Percentiles rank a stretch among this genome's conserved stretches.
Evolutionary conservation across 2,797 vertebrate species (phyloP).

Genomic region (Malacoraja senta): DNA sequence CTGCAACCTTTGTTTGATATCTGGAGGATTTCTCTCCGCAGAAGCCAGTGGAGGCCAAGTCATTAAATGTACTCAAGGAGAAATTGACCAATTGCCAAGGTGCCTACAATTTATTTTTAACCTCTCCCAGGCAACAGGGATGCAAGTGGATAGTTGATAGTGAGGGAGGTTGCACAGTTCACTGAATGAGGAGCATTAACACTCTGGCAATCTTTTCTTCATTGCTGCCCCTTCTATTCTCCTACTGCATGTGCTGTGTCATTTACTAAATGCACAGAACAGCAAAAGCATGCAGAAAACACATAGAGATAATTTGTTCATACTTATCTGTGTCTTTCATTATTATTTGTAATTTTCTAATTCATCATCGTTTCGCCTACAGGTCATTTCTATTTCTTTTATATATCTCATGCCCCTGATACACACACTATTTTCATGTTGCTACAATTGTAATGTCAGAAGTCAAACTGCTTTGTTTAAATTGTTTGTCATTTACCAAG

Average conservation of each 20-base stretch:
- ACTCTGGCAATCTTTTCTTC: neutral
- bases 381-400: neutral
- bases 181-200: neutral
- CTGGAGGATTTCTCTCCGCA: neutral
- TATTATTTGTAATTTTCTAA: neutral
- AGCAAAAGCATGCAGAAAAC: neutral
- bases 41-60: too few species aligned
- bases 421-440: neutral
- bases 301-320: neutral
- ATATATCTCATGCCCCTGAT: neutral
- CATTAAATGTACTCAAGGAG: neutral
- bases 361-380: neutral
- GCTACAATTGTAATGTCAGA: neutral
- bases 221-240: neutral
- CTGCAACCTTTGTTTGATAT: neutral
- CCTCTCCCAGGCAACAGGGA: neutral
- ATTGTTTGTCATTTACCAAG: neutral
- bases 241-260: neutral
- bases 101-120: neutral
- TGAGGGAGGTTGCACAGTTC: neutral
- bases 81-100: neutral
- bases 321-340: neutral
- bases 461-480: neutral
- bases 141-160: neutral
- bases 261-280: neutral